Evolutionary conservation across 1,140 invertebrate genomes (phyloP).

Genomic region (Acromyrmex charruanus): DNA sequence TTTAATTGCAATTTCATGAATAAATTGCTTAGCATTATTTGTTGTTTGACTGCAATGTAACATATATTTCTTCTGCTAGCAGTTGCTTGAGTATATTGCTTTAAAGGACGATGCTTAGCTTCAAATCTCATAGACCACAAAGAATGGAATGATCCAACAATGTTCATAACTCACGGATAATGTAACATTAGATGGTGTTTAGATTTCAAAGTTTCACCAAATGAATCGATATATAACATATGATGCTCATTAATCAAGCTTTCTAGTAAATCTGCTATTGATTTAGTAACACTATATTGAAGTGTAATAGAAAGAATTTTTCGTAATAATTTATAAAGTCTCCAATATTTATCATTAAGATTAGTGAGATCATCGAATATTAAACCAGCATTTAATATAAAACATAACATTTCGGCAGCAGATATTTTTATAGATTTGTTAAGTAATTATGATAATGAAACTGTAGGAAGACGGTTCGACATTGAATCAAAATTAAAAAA

Average conservation of each 20-base stretch:
- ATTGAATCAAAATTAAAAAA: slow-evolving; percentile 29
- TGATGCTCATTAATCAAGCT: slow-evolving; percentile 19
- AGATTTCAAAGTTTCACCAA: slow-evolving; percentile 2
- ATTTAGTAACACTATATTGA: slow-evolving; percentile 18
- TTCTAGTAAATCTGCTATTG: slow-evolving; percentile 11
- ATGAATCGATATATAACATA: slow-evolving; percentile 2
- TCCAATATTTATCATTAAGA: slow-evolving; percentile 1
- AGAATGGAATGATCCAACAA: not conserved
- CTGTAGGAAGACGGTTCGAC: not conserved
- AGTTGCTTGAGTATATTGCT: slow-evolving; percentile 16
- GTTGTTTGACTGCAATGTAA: slow-evolving; percentile 2
- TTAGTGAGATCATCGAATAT: slow-evolving; percentile 10
- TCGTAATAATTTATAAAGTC: slow-evolving; percentile 19
- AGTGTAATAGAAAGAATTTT: slow-evolving; percentile 27
- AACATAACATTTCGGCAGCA: slow-evolving; percentile 4
- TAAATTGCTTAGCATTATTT: slow-evolving; percentile 14
- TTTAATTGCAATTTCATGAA: not conserved
- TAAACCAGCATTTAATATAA: slow-evolving; percentile 8
- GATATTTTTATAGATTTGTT: slow-evolving; percentile 19
- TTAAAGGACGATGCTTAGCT: slow-evolving; percentile 19
- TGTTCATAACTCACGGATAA: slow-evolving; percentile 35
- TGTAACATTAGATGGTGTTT: slow-evolving; percentile 33
- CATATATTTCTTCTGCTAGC: slow-evolving; percentile 10
- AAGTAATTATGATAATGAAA: slow-evolving; percentile 2
- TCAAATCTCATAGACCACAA: slow-evolving; percentile 17